Conservation (phyloP, 1,140 invertebrate genomes). For the Hycleus phaleratus region DNA sequence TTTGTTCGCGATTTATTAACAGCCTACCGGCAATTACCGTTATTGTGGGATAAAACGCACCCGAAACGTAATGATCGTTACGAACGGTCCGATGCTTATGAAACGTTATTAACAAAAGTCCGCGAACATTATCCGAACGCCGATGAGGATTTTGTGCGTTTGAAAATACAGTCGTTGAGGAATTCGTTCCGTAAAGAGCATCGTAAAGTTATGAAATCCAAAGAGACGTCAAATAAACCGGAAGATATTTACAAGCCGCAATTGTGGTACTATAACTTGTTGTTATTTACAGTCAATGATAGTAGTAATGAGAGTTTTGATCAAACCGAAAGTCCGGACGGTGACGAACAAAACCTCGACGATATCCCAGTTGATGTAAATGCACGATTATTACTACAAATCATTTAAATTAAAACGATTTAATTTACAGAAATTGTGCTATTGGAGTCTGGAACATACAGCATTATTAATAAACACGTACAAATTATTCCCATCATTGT, state of each 20-base stretch:
- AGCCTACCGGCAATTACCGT: slow-evolving; percentile 17
- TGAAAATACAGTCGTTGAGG: slow-evolving; percentile 22
- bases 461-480: background rate
- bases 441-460: background rate
- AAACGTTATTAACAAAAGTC: slow-evolving; percentile 19
- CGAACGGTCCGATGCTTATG: slow-evolving; percentile 16
- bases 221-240: slow-evolving; percentile 3
- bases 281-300: slow-evolving; percentile 22
- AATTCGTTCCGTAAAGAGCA: slow-evolving; percentile 22
- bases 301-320: slow-evolving; percentile 14
- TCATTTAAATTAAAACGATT: too few relatives aligned
- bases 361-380: background rate
- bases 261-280: slow-evolving; percentile 27
- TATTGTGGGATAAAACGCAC: slow-evolving; percentile 25
- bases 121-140: slow-evolving; percentile 23
- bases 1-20: slow-evolving; percentile 23
- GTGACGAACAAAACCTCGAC: background rate
- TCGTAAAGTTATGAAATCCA: slow-evolving; percentile 19
- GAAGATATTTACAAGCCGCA: slow-evolving; percentile 22
- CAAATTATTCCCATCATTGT: background rate
- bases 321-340: background rate
- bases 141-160: slow-evolving; percentile 24
- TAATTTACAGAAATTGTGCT: background rate
- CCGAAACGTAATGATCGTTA: slow-evolving; percentile 20
- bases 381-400: too few relatives aligned